These are phyloP conservation scores for Marmota monax DNA, from an alignment of 2,113 vertebrate genomes.

Conservation along the genomic window DNA sequence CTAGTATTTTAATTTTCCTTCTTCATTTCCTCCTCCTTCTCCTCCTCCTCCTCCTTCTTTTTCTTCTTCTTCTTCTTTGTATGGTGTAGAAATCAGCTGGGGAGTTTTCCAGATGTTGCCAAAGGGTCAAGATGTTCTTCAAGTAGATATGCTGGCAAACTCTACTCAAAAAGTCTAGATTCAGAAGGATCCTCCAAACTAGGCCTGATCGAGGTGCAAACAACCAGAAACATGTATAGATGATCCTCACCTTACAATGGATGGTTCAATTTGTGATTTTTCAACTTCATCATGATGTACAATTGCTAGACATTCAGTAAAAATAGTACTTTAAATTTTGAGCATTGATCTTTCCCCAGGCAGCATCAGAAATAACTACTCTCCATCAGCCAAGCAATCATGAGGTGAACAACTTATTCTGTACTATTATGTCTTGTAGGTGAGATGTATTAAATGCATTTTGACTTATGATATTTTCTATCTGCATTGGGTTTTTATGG, in stretches of 20 bases:
- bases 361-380: not conserved
- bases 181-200: not conserved
- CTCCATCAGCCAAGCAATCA: too few relatives aligned
- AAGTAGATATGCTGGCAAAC: not conserved
- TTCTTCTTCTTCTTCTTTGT: not conserved
- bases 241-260: not conserved
- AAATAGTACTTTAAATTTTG: not conserved
- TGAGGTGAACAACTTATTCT: too few relatives aligned
- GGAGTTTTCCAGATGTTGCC: not conserved
- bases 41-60: too few relatives aligned
- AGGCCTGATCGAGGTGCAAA: not conserved
- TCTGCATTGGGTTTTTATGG: not conserved
- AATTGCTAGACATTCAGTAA: not conserved
- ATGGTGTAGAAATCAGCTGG: too few relatives aligned
- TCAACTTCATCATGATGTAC: not conserved
- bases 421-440: too few relatives aligned
- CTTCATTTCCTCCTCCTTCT: not conserved
- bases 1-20: not conserved
- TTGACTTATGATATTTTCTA: not conserved
- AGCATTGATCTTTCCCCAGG: not conserved
- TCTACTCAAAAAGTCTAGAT: not conserved
- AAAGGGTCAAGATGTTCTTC: not conserved
- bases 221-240: not conserved
- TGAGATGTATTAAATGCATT: too few relatives aligned
- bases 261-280: not conserved